Percentiles rank a stretch among this genome's conserved stretches.
phyloP scores from a whole-genome alignment of 2,888 invertebrate genomes.

The Epinotia brunnichana region DNA sequence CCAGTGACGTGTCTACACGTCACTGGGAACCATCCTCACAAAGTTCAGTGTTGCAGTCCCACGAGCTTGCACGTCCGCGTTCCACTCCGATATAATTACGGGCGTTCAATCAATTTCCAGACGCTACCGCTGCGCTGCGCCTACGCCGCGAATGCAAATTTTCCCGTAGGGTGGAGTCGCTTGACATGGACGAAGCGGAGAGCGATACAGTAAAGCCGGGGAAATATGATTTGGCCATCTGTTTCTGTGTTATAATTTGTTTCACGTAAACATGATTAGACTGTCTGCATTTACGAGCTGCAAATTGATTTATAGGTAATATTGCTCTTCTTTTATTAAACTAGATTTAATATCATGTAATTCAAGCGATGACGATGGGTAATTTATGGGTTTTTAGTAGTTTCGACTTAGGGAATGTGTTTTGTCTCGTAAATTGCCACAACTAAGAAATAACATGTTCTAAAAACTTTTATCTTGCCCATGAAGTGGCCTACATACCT shows the following conservation, averaged over 20 bases:
- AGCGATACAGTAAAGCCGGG: neutral
- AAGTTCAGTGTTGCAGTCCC: constrained; percentile 48
- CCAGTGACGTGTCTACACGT: too few species aligned
- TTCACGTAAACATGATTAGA: neutral
- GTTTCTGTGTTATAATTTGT: neutral
- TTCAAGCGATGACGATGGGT: neutral
- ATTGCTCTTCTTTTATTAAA: neutral
- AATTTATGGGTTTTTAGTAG: neutral
- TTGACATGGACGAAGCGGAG: constrained; percentile 25
- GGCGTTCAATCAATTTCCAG: constrained; percentile 60
- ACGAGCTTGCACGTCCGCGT: constrained; percentile 57
- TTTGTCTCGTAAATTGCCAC: neutral
- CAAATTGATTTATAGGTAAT: neutral
- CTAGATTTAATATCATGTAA: neutral
- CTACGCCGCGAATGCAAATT: constrained; percentile 43
- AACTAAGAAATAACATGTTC: neutral
- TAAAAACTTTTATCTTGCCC: neutral
- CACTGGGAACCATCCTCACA: constrained; percentile 20
- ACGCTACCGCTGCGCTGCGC: constrained; percentile 47
- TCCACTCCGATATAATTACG: constrained; percentile 57
- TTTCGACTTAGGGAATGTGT: neutral
- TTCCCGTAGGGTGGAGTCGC: neutral
- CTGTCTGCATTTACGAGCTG: neutral
- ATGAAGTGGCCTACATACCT: neutral
- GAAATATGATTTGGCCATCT: neutral